A percentile compares a stretch with the other conserved stretches of the same genome.
These are phyloP conservation scores for Limonius californicus DNA, from an alignment of 1,140 invertebrate genomes.

Conservation along the genomic window DNA sequence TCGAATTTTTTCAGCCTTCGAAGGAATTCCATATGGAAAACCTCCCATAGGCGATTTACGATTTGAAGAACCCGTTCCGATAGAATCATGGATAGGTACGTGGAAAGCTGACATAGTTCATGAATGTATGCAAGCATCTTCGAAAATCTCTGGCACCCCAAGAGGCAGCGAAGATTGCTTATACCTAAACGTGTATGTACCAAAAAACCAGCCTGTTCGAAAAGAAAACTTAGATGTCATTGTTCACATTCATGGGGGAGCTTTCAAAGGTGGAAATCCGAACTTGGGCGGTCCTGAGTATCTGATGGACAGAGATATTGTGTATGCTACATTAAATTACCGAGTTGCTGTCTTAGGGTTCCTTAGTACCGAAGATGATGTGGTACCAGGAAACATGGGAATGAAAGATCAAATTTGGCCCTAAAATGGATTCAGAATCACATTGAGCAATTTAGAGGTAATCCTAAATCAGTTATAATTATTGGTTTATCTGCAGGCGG, in stretches of 20 bases:
- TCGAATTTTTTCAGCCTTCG: no score
- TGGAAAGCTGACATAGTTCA: no score
- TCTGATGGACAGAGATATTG: conserved; percentile 58
- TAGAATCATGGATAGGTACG: no score
- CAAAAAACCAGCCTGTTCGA: conserved; percentile 28
- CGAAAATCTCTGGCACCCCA: no score
- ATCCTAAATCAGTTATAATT: conserved; percentile 55
- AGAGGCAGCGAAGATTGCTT: conserved; percentile 56
- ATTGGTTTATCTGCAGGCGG: conserved; percentile 51
- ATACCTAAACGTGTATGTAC: conserved; percentile 52
- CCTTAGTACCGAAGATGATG: conserved; percentile 39
- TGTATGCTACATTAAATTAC: conserved; percentile 63
- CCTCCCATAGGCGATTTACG: no score
- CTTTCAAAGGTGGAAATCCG: conserved; percentile 50
- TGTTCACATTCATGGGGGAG: conserved; percentile 60
- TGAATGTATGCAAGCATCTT: no score
- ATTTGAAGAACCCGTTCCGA: no score
- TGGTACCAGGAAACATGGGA: conserved; percentile 53
- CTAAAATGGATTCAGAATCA: conserved; percentile 59
- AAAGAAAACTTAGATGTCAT: conserved; percentile 49
- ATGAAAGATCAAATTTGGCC: conserved; percentile 59
- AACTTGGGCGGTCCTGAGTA: conserved; percentile 52
- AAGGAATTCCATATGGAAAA: no score
- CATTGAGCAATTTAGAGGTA: conserved; percentile 58
- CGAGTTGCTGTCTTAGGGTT: conserved; percentile 56